A percentile compares a stretch with the other conserved stretches of the same genome.
Evolutionary conservation across 1,140 invertebrate genomes (phyloP).

Genomic region (Ctenoplectra terminalis): DNA sequence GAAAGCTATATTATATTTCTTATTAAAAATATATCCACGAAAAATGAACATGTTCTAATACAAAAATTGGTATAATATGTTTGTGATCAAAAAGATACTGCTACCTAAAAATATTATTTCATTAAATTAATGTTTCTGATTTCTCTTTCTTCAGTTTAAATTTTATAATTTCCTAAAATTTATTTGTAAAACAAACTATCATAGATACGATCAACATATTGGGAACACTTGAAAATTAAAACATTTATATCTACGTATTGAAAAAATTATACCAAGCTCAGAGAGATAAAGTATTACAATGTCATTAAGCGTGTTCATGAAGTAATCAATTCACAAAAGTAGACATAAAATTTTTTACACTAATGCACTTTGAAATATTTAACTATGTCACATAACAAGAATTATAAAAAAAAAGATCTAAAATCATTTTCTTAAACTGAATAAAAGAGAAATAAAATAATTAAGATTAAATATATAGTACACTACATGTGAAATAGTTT

Average conservation of each 20-base stretch:
- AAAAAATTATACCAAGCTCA: slow-evolving; percentile 31
- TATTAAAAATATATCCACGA: neutral
- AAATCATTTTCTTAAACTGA: slow-evolving; percentile 2
- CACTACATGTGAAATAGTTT: slow-evolving; percentile 15
- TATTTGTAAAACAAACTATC: neutral
- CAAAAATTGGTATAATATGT: too few relatives aligned
- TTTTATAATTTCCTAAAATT: neutral
- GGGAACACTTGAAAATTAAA: neutral
- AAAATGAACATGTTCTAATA: neutral
- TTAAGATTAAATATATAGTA: neutral
- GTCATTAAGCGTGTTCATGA: slow-evolving; percentile 35
- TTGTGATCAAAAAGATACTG: neutral
- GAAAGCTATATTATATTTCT: neutral
- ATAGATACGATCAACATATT: neutral
- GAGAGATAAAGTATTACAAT: slow-evolving; percentile 45
- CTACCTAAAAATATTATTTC: slow-evolving; percentile 48
- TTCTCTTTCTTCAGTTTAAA: neutral
- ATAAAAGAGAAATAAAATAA: neutral
- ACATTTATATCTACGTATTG: neutral
- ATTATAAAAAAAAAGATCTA: neutral
- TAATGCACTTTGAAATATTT: slow-evolving; percentile 22
- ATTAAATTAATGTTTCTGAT: slow-evolving; percentile 23
- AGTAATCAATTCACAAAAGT: slow-evolving; percentile 27
- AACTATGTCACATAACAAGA: slow-evolving; percentile 14
- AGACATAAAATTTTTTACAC: slow-evolving; percentile 7